Base-by-base conservation (phyloP, 2,113 vertebrate species). In the Cochlearius cochlearius region DNA sequence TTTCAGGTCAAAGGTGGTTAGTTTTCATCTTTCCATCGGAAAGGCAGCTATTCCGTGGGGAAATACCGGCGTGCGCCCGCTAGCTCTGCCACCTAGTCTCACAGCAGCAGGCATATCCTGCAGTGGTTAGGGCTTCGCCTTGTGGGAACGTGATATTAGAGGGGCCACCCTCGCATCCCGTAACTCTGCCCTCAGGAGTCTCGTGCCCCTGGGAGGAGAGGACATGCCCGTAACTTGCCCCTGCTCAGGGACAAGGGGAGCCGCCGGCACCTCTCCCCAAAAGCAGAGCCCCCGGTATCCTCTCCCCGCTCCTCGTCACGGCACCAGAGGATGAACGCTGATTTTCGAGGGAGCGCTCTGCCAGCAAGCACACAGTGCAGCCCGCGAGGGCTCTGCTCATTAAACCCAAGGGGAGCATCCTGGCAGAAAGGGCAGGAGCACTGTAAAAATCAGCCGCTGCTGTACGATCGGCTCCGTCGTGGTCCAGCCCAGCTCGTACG, bases 11-110 rank as follows among this genome's bases (percentile, higher is more conserved):
- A 89, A 73, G 32, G 32, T 64, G 39, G 10, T 25, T 47, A 34
- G 20, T 59, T 90, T 90, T 59, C 43, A 81, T 8, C 52, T 76
- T 60, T 25, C 50, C 38, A 53, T 53, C 15, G 2, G 29, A 69
- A 74, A 64, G 22, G 16, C 41, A 77, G 34, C n/a, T 73, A 63
- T 23, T 86, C 55, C 27, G 11, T 20, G 8, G n/a, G 43, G 43
- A 50, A 63, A 71, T 32, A 21, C 36, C 0, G 0, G 12, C 0
- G 1, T 20, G 19, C 2, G 3, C 19, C 73, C 8, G 3, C 53
- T 15, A 23, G 12, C 50, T 76, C 77, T 69, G 47, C 30, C 11
- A 52, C n/a, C 50, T 32, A 18, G 4, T 68, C 76, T 86, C 23
- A 41, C 14, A 71, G 79, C n/a, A 89, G 32, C 62, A 53, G 38